These are phyloP conservation scores for Autographa pulchrina DNA, from an alignment of 2,888 invertebrate genomes.

Conservation along the genomic window DNA sequence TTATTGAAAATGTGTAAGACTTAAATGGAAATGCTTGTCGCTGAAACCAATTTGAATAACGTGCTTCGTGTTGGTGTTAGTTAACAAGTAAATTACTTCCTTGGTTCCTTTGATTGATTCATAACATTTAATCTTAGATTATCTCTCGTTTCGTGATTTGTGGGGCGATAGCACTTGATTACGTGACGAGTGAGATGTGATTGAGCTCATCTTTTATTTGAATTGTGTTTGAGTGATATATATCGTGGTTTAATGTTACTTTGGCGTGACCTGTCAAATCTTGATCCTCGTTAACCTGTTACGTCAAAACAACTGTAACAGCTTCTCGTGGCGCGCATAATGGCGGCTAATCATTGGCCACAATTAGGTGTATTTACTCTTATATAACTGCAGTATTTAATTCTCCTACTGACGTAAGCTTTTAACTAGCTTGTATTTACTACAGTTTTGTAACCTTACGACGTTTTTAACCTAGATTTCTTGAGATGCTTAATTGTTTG, in stretches of 20 bases:
- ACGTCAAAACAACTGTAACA: conserved; percentile 59
- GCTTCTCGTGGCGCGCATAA: conserved; percentile 56
- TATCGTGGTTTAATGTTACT: conserved; percentile 30
- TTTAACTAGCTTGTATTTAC: conserved; percentile 38
- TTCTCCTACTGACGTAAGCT: conserved; percentile 38
- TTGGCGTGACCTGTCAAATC: conserved; percentile 60
- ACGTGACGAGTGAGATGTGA: conserved; percentile 7
- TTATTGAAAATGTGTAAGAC: conserved; percentile 39
- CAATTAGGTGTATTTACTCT: conserved; percentile 66
- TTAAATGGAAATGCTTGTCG: conserved; percentile 8
- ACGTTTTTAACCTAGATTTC: conserved; percentile 33
- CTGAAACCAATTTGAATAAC: conserved; percentile 43
- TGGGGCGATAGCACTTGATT: not conserved
- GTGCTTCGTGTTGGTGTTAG: conserved; percentile 29
- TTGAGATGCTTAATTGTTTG: conserved; percentile 19
- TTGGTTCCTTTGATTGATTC: conserved; percentile 8
- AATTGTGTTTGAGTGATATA: conserved; percentile 20
- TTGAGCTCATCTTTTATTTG: conserved; percentile 22
- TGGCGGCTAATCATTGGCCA: conserved; percentile 67
- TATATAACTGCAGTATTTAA: conserved; percentile 63
- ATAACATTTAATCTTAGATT: conserved; percentile 6
- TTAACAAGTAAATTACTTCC: conserved; percentile 26
- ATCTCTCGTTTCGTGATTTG: conserved; percentile 9
- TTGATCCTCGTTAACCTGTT: conserved; percentile 50
- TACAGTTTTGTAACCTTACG: conserved; percentile 33